These are phyloP conservation scores for Natrix natrix DNA, from an alignment of 2,797 vertebrate species.

Conservation along the genomic window DNA sequence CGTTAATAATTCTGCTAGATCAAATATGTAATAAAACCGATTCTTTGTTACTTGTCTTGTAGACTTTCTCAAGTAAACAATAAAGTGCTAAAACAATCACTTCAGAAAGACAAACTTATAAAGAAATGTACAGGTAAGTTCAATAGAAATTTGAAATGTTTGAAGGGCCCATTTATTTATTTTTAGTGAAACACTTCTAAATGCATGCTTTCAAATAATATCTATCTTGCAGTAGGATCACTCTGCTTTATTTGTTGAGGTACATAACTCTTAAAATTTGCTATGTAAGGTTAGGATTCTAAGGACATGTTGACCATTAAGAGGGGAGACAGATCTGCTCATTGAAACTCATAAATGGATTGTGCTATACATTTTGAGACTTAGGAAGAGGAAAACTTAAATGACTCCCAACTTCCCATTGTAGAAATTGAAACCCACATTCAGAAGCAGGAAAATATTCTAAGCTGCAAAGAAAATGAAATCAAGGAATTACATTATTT, in stretches of 20 bases:
- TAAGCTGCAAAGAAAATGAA: conserved; percentile 60
- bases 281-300: not conserved
- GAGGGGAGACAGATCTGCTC: not conserved
- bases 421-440: conserved; percentile 56
- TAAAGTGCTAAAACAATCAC: conserved; percentile 60
- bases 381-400: not conserved
- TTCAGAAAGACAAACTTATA: conserved; percentile 64
- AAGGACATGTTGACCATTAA: not conserved
- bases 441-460: conserved; percentile 56
- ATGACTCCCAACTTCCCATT: conserved; percentile 20
- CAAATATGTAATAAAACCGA: not conserved
- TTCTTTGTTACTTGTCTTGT: not conserved
- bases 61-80: conserved; percentile 55
- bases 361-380: not conserved
- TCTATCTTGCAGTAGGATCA: not conserved
- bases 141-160: not conserved
- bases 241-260: not conserved
- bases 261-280: not conserved
- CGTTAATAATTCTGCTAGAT: not conserved
- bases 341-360: not conserved
- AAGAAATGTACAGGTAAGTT: conserved; percentile 62
- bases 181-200: not conserved
- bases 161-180: not conserved
- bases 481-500: conserved; percentile 59
- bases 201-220: not conserved